Conservation (phyloP, 2,888 invertebrate species). For the Polyommatus icarus region DNA sequence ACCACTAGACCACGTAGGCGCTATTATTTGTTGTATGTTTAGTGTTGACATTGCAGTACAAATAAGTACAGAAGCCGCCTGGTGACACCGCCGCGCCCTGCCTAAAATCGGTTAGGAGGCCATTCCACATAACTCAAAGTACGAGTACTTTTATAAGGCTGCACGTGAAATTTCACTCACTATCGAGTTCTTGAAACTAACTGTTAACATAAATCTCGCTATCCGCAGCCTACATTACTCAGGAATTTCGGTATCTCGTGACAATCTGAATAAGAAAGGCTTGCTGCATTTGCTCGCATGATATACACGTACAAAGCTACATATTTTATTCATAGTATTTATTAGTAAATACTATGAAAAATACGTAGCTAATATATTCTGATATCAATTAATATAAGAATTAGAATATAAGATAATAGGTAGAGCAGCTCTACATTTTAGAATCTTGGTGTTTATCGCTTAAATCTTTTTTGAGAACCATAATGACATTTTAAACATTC, state of each 20-base stretch:
- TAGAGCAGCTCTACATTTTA: too few species aligned
- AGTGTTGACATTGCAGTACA: background rate
- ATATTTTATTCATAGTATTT: too few species aligned
- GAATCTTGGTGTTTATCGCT: too few species aligned
- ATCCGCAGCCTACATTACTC: background rate
- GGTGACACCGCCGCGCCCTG: conserved; percentile 6
- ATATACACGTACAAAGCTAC: background rate
- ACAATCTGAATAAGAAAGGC: background rate
- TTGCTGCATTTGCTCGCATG: background rate
- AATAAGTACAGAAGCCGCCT: background rate
- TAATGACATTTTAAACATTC: too few species aligned
- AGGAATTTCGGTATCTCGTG: background rate
- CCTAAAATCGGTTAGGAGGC: conserved; percentile 8
- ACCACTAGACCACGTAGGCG: too few species aligned
- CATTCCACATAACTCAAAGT: conserved; percentile 8
- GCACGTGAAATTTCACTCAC: background rate
- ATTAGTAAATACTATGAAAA: too few species aligned
- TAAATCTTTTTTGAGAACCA: too few species aligned
- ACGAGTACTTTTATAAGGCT: background rate
- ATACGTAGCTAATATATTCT: too few species aligned
- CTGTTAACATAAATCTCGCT: background rate
- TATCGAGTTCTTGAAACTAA: conserved; percentile 1
- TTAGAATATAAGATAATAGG: too few species aligned
- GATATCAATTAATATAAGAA: too few species aligned
- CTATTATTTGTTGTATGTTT: too few species aligned